Percentiles rank a stretch among this genome's conserved stretches.
Conservation (phyloP, 2,888 invertebrate species). For the Cistogaster globosa region DNA sequence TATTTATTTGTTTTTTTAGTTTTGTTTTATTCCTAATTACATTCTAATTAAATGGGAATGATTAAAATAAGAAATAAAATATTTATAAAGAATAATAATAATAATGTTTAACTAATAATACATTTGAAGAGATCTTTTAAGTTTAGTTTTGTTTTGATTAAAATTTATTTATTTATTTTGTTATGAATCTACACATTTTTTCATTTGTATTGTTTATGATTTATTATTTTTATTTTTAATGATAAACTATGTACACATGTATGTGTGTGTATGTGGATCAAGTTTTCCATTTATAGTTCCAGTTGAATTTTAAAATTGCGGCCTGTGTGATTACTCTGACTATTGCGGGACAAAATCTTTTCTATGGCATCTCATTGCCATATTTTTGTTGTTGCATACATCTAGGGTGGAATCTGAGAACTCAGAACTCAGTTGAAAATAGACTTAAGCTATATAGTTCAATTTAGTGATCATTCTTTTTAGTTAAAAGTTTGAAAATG, state of each 20-base stretch:
- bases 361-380: too few species aligned
- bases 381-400: too few species aligned
- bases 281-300: too few species aligned
- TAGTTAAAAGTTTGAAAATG: too few species aligned
- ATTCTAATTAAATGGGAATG: conserved; percentile 55
- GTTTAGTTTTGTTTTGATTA: conserved; percentile 46
- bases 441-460: too few species aligned
- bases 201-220: conserved; percentile 5
- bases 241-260: conserved; percentile 16
- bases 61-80: conserved; percentile 6
- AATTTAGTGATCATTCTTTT: too few species aligned
- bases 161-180: conserved; percentile 15
- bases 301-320: too few species aligned
- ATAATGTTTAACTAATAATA: conserved; percentile 55
- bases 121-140: conserved; percentile 50
- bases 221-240: neutral
- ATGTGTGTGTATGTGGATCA: conserved; percentile 4
- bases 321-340: too few species aligned
- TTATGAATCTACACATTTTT: conserved; percentile 6
- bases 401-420: too few species aligned
- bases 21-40: conserved; percentile 13
- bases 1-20: conserved; percentile 22
- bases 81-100: neutral
- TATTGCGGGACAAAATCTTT: too few species aligned
- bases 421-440: too few species aligned